Conservation (phyloP, 2,888 invertebrate genomes). For the Selenia dentaria region DNA sequence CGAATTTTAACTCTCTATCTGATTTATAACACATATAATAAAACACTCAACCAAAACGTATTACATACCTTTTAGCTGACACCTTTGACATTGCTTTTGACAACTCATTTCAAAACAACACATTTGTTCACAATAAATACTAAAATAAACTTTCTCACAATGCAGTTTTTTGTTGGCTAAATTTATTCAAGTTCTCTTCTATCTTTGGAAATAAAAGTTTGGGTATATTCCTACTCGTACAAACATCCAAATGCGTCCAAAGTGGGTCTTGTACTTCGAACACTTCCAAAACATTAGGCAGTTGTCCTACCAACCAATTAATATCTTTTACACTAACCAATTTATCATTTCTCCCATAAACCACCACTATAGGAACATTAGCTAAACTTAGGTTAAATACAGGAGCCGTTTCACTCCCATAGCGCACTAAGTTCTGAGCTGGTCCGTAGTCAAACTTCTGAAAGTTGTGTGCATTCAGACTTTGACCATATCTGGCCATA, state of each 20-base stretch:
- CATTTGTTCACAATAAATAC: no score
- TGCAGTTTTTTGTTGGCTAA: no score
- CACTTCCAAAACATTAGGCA: constrained; percentile 84
- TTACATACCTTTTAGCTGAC: no score
- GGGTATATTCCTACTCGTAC: constrained; percentile 29
- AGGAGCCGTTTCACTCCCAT: constrained; percentile 53
- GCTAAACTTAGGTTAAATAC: constrained; percentile 53
- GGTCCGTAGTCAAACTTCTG: constrained; percentile 61
- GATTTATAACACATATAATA: no score
- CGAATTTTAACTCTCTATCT: no score
- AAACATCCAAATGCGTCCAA: constrained; percentile 44
- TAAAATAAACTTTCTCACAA: no score
- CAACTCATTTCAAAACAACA: no score
- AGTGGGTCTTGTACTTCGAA: constrained; percentile 79
- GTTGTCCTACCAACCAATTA: constrained; percentile 68
- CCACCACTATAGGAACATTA: constrained; percentile 49
- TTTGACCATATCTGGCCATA: constrained; percentile 60
- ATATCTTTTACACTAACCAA: constrained; percentile 85
- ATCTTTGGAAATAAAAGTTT: constrained; percentile 36
- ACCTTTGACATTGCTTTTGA: no score
- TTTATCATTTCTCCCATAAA: constrained; percentile 79
- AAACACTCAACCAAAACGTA: no score
- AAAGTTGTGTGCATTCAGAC: constrained; percentile 40
- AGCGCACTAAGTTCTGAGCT: constrained; percentile 47
- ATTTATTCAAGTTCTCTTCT: constrained; percentile 64